Evolutionary conservation across 2,797 vertebrate genomes (phyloP).

Genomic region (Pangasius sanitwongsei): DNA sequence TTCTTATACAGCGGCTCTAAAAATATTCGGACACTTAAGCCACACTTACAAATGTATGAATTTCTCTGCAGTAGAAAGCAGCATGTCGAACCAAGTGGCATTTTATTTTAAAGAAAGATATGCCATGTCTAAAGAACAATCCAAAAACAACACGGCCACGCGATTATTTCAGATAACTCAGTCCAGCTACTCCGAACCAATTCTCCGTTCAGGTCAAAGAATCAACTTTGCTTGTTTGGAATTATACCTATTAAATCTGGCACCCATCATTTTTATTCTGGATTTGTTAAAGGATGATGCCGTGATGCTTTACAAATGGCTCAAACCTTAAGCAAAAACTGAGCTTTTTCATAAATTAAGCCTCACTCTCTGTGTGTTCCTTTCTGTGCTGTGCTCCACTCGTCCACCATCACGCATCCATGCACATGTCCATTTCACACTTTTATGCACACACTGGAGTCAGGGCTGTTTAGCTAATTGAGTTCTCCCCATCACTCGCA

Average conservation of each 20-base stretch:
- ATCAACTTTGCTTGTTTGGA: not conserved
- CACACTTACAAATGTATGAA: not conserved
- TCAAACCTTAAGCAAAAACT: too few relatives aligned
- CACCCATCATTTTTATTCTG: too few relatives aligned
- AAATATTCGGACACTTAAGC: not conserved
- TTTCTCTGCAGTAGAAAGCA: not conserved
- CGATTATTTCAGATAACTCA: not conserved
- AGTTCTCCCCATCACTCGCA: not conserved
- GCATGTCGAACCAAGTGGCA: too few relatives aligned
- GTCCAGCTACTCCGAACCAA: not conserved
- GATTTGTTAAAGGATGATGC: too few relatives aligned
- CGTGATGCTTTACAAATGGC: too few relatives aligned
- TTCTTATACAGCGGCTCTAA: not conserved
- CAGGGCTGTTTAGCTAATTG: conserved; percentile 3
- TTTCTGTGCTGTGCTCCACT: conserved; percentile 14
- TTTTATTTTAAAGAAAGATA: too few relatives aligned
- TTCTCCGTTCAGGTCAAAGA: not conserved
- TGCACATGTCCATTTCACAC: conserved; percentile 9
- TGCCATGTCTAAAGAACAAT: too few relatives aligned
- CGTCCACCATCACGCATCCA: not conserved
- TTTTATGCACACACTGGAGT: not conserved
- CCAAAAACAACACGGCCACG: not conserved
- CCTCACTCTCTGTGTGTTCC: not conserved
- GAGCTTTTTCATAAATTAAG: too few relatives aligned
- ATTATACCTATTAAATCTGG: too few relatives aligned